Conservation (phyloP, 2,888 invertebrate species). For the Oasisia sp. region DNA sequence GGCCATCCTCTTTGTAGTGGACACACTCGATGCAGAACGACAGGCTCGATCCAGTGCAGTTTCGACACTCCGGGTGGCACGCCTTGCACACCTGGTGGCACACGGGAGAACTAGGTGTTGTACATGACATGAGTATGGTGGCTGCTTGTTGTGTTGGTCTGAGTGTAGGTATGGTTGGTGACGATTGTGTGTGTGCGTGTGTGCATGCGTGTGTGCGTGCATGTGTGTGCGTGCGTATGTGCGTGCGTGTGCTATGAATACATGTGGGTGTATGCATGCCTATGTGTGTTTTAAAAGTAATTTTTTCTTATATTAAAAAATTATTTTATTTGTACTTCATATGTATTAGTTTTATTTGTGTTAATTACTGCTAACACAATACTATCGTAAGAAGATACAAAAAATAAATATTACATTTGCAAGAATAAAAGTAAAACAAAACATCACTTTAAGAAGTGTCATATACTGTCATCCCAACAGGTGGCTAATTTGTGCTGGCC, state of each 20-base stretch:
- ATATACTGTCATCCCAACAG: not conserved
- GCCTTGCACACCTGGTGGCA: constrained; percentile 19
- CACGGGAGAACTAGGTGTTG: not conserved
- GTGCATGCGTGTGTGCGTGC: constrained; percentile 25
- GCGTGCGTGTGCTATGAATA: too few relatives aligned
- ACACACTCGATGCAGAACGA: constrained; percentile 28
- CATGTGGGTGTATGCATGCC: constrained; percentile 28
- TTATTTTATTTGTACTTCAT: too few relatives aligned
- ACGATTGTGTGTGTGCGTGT: not conserved
- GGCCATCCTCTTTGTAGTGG: constrained; percentile 26
- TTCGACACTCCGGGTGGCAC: constrained; percentile 19
- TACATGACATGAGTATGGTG: not conserved
- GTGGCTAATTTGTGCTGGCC: not conserved
- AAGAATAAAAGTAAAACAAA: not conserved
- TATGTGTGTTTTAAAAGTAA: not conserved
- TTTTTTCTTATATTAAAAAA: too few relatives aligned
- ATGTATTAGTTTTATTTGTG: too few relatives aligned
- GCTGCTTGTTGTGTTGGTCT: not conserved
- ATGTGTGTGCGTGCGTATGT: constrained; percentile 24
- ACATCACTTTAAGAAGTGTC: not conserved
- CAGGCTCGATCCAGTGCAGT: not conserved
- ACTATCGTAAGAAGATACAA: too few relatives aligned
- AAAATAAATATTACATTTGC: not conserved
- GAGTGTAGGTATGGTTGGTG: not conserved
- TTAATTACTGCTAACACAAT: too few relatives aligned